Evolutionary conservation across 2,113 vertebrate genomes (phyloP).

Genomic region (Trogon surrucura): DNA sequence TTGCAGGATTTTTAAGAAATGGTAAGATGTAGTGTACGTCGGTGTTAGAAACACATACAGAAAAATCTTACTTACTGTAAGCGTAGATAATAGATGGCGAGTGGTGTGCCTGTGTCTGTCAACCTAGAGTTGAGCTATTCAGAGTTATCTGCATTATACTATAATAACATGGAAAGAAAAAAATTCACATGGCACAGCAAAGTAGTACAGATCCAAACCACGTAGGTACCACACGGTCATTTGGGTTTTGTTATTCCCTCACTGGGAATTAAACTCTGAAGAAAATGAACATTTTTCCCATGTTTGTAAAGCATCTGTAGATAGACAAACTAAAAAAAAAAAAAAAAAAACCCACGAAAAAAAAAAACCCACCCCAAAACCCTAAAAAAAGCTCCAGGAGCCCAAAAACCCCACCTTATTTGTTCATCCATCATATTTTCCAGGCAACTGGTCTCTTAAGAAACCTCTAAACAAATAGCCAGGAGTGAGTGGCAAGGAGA

Average conservation of each 20-base stretch:
- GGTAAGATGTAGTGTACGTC: background rate
- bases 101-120: background rate
- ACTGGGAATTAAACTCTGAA: background rate
- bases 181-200: background rate
- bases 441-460: slow-evolving; percentile 22
- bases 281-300: background rate
- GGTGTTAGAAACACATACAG: background rate
- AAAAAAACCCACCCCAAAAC: background rate
- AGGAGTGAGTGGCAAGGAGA: background rate
- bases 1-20: background rate
- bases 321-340: background rate
- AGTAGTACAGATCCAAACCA: background rate
- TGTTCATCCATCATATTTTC: slow-evolving; percentile 43
- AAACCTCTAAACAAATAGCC: slow-evolving; percentile 18
- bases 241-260: background rate
- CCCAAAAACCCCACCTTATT: background rate
- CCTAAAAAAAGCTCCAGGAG: no score
- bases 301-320: background rate
- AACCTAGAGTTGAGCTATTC: rapidly evolving
- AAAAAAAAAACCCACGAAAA: background rate
- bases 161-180: rapidly evolving
- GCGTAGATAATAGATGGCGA: background rate
- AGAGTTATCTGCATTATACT: background rate
- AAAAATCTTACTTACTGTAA: background rate
- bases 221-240: background rate